Percentiles rank a stretch among this genome's conserved stretches.
Conservation (phyloP, 1,140 invertebrate species). For the Samia ricini region DNA sequence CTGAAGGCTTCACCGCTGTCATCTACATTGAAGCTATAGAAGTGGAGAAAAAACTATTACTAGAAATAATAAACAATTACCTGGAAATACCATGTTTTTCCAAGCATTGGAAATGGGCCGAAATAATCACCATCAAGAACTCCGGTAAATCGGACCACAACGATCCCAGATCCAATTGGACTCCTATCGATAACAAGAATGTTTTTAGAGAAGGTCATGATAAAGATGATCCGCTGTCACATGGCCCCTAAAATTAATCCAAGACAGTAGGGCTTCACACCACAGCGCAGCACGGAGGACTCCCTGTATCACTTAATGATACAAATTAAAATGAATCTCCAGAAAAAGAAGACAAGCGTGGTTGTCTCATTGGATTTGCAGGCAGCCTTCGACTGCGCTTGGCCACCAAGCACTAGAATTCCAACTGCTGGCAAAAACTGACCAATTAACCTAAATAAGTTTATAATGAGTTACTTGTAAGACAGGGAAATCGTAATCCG, state of each 20-base stretch:
- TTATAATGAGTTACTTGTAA: no score
- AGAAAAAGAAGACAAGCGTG: neutral
- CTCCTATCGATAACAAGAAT: neutral
- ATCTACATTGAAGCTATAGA: no score
- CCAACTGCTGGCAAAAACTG: neutral
- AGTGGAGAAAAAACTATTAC: neutral
- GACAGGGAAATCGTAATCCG: no score
- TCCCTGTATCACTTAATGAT: neutral
- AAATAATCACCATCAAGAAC: neutral
- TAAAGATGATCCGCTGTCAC: neutral
- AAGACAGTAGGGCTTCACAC: neutral
- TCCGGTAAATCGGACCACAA: neutral
- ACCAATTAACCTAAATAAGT: neutral
- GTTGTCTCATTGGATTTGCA: neutral
- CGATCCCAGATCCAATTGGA: neutral
- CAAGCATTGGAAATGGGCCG: neutral
- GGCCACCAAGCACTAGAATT: no score
- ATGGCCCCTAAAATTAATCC: neutral
- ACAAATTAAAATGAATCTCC: neutral
- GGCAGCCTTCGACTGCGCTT: no score
- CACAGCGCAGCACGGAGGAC: neutral
- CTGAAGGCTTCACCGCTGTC: no score
- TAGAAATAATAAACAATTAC: neutral
- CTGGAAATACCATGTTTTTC: neutral
- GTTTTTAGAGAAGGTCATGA: neutral